Conservation (phyloP, 1,140 invertebrate genomes). For the Oryctes rhinoceros region DNA sequence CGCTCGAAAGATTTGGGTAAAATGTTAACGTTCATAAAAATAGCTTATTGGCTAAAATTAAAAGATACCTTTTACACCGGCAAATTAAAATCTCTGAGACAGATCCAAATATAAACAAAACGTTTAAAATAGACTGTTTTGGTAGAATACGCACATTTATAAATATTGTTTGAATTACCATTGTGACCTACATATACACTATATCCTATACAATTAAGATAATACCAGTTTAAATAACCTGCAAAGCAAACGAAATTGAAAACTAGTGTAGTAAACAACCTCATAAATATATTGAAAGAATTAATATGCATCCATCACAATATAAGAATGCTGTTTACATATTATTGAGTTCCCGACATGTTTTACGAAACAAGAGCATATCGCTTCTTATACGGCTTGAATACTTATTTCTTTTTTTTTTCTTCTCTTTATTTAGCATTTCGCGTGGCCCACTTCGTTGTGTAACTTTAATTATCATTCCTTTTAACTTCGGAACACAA, state of each 20-base stretch:
- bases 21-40: too few species aligned
- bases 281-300: not conserved
- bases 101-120: too few species aligned
- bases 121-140: too few species aligned
- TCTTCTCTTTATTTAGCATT: conserved; percentile 24
- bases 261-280: not conserved
- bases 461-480: conserved; percentile 31
- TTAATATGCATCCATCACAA: conserved; percentile 6
- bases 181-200: too few species aligned
- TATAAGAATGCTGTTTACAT: conserved; percentile 23
- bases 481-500: conserved; percentile 20
- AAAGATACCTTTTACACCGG: too few species aligned
- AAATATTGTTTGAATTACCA: too few species aligned
- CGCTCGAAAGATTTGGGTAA: too few species aligned
- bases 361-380: conserved; percentile 33
- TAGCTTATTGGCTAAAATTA: too few species aligned
- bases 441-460: conserved; percentile 21
- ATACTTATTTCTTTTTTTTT: conserved; percentile 9
- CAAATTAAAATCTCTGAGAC: too few species aligned
- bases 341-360: not conserved
- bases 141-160: too few species aligned
- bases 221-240: too few species aligned
- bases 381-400: conserved; percentile 9
- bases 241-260: not conserved
- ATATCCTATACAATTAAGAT: too few species aligned